Evolutionary conservation across 2,888 invertebrate genomes (phyloP), one percentile per base, ranked within the genome.

Genomic region (Busseola fusca): DNA sequence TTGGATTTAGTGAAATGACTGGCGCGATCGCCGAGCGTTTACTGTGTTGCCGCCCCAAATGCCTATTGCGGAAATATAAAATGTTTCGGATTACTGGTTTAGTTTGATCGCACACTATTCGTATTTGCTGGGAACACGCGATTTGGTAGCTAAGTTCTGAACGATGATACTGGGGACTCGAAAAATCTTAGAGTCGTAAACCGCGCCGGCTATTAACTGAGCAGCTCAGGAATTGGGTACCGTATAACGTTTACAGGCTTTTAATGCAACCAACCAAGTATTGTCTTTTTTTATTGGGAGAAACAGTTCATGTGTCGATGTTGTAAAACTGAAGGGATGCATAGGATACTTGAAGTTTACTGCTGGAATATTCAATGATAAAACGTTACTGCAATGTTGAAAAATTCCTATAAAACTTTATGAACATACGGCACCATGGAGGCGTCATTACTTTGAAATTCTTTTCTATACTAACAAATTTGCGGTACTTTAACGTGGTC

Each of bases 1-100:
- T 95, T 95, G 95, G 95, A 94, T 95, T 95, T 95, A 94, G 94
- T 93, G 89, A 89, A 94, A 95, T 94, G 94, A 94, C 90, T 93
- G 91, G 92, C 91, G 92, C 92, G 91, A 91, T 91, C 88, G 91
- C 85, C 83, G 84, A 88, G 87, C 89, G 88, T 87, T 91, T 91
- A 88, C 88, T 86, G 89, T 87, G 90, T 88, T 91, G 90, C 88
- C 88, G 86, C 88, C 90, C 89, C 83, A 89, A 90, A 89, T 87
- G 91, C 89, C 90, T 91, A 92, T 92, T 88, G 91, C 89, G 91
- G 92, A 92, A 91, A 93, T 92, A 92, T 93, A 93, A 92, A 93
- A 92, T 91, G 87, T 85, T 87, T 87, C 83, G 87, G 89, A 91
- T 90, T 89, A 88, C 88, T 86, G 87, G 87, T 88, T 90, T 87